Base-by-base conservation (phyloP, 1,140 invertebrate genomes). In the Zelostemma sp. region DNA sequence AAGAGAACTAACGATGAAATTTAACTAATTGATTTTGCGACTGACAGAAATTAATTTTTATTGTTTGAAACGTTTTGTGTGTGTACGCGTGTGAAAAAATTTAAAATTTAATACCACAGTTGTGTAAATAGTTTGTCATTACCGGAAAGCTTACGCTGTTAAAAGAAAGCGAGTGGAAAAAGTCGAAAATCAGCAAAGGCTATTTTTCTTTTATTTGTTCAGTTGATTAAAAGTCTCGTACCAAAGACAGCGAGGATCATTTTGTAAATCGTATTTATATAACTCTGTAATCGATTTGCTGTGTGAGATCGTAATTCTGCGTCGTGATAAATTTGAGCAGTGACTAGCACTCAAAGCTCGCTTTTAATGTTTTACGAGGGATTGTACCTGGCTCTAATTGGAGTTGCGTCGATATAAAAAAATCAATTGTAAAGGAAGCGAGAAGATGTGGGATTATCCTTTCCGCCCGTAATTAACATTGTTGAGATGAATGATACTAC, bases 371-470 rank as follows among this genome's bases (percentile, higher is more conserved):
- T 73, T 72, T 76, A 72, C 75, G 76, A 66, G 73, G 69, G 79
- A 79, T 74, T 83, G 82, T 85, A 83, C 72, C 74, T 84, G 77
- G 75, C 80, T 84, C 76, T 58, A 61, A 69, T 74, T 57, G 65
- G 68, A 77, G 74, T 72, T 75, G 46, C 63, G 75, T 78, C 59
- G 73, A 71, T 72, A 74, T 82, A 74, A 83, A 83, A 80, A 81
- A 83, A 81, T 55, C 58, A 73, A 73, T 68, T 68, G 59, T 51
- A 61, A 68, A 66, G 28, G 11, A 31, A 31, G 28, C 11, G 28
- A 11, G 5, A 31, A 6, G 11, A 31, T 31, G 28, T 31, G 28
- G 11, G 11, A 5, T 6, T 6, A 31, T 31, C 11, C 5, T 17
- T 51, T 51, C 33, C 17, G 38, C 31, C 28, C 25, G 49, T 33